A percentile compares a stretch with the other conserved stretches of the same genome.
Evolutionary conservation across 64 coral and sea anemone species (phyloP).

Genomic region (Montipora cactus): DNA sequence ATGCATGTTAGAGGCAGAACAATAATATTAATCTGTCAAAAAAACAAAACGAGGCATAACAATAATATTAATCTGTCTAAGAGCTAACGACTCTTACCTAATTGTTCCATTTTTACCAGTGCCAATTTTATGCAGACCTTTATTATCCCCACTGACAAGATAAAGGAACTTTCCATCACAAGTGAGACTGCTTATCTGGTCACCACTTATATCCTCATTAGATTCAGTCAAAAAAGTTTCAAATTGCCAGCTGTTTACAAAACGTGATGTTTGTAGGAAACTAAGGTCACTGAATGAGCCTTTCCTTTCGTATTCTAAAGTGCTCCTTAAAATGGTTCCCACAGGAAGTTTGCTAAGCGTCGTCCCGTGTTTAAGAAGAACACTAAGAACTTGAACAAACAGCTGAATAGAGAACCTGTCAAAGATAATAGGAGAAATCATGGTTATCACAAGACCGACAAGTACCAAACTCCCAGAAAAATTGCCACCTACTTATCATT

Average conservation of each 20-base stretch:
- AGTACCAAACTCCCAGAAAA: too few relatives aligned
- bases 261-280: conserved; percentile 49
- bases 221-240: conserved; percentile 8
- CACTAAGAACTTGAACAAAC: conserved; percentile 62
- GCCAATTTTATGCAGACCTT: conserved; percentile 73
- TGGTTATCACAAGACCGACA: neutral
- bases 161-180: conserved; percentile 82
- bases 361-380: conserved; percentile 41
- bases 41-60: too few relatives aligned
- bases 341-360: conserved; percentile 23
- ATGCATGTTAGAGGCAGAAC: too few relatives aligned
- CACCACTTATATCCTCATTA: neutral
- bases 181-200: conserved; percentile 53
- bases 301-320: conserved; percentile 28
- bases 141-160: conserved; percentile 8
- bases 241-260: conserved; percentile 50
- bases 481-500: too few relatives aligned
- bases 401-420: conserved; percentile 35
- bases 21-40: too few relatives aligned
- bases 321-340: neutral
- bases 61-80: too few relatives aligned
- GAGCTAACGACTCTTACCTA: conserved; percentile 26
- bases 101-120: conserved; percentile 71
- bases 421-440: neutral
- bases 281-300: conserved; percentile 6